Conservation (phyloP, 2,888 invertebrate genomes). For the Ophion ventricosus region DNA sequence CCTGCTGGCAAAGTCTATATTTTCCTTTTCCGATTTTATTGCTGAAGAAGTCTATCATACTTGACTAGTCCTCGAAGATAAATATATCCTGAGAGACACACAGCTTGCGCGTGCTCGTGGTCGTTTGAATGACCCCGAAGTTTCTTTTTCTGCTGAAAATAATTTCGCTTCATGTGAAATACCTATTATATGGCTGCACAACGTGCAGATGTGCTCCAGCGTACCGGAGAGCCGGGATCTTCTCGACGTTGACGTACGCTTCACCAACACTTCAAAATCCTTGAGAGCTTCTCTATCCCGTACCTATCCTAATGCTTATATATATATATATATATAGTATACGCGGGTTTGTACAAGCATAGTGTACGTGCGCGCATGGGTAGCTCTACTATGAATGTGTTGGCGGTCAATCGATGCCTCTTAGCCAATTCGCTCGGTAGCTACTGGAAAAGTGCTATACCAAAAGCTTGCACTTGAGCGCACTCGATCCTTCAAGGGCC, state of each 20-base stretch:
- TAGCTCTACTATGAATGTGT: conserved; percentile 18
- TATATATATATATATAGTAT: conserved; percentile 6
- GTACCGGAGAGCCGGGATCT: conserved; percentile 40
- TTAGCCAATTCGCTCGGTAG: conserved; percentile 49
- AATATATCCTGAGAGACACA: neutral
- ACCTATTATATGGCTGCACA: conserved; percentile 15
- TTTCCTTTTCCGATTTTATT: no score
- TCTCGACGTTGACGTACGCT: conserved; percentile 41
- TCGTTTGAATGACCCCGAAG: neutral
- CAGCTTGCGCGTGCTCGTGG: no score
- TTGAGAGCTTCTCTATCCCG: conserved; percentile 19
- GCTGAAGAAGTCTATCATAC: no score
- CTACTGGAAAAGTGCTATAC: conserved; percentile 43
- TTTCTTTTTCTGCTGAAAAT: conserved; percentile 9
- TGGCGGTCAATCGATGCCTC: conserved; percentile 36
- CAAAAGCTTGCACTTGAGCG: conserved; percentile 53
- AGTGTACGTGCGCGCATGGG: neutral
- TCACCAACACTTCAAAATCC: conserved; percentile 52
- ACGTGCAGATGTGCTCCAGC: conserved; percentile 46
- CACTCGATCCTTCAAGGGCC: conserved; percentile 62
- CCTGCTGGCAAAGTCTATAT: no score
- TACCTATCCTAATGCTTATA: conserved; percentile 26
- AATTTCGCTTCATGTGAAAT: conserved; percentile 11
- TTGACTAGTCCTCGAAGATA: neutral
- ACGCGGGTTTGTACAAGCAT: neutral